Evolutionary conservation across 2,888 invertebrate species (phyloP).

Genomic region (Antheraea assamensis): DNA sequence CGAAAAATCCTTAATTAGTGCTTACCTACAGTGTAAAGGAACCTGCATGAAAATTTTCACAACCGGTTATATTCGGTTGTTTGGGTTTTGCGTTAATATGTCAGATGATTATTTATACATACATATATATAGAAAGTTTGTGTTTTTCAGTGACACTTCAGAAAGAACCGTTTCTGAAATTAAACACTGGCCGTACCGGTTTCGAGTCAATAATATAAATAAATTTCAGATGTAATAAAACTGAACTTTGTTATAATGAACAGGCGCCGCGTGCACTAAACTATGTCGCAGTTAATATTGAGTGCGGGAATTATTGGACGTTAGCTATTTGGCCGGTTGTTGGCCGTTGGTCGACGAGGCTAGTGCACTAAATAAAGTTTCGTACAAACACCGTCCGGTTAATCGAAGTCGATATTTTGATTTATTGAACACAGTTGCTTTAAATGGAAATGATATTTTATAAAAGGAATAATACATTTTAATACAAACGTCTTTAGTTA

Average conservation of each 20-base stretch:
- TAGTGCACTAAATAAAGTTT: conserved; percentile 19
- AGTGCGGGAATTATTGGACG: conserved; percentile 70
- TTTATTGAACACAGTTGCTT: conserved; percentile 17
- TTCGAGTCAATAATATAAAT: conserved; percentile 69
- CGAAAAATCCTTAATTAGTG: too few species aligned
- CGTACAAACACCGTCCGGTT: conserved; percentile 20
- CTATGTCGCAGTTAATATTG: conserved; percentile 75
- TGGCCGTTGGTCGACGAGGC: conserved; percentile 25
- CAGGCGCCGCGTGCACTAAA: conserved; percentile 73
- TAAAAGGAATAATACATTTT: neutral
- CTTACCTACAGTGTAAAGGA: too few species aligned
- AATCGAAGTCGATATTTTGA: conserved; percentile 20
- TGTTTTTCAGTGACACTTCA: neutral
- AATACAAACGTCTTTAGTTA: neutral
- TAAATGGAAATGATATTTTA: neutral
- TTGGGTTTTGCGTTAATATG: too few species aligned
- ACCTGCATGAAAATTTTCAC: too few species aligned
- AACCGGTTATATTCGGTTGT: too few species aligned
- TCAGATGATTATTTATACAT: too few species aligned
- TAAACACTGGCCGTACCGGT: conserved; percentile 41
- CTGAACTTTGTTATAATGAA: conserved; percentile 71
- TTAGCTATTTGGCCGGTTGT: conserved; percentile 55
- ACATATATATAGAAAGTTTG: too few species aligned
- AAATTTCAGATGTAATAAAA: conserved; percentile 75
- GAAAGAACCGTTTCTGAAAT: neutral